A percentile compares a stretch with the other conserved stretches of the same genome.
Conservation (phyloP, 2,797 vertebrate species). For the Poeciliopsis turneri region DNA sequence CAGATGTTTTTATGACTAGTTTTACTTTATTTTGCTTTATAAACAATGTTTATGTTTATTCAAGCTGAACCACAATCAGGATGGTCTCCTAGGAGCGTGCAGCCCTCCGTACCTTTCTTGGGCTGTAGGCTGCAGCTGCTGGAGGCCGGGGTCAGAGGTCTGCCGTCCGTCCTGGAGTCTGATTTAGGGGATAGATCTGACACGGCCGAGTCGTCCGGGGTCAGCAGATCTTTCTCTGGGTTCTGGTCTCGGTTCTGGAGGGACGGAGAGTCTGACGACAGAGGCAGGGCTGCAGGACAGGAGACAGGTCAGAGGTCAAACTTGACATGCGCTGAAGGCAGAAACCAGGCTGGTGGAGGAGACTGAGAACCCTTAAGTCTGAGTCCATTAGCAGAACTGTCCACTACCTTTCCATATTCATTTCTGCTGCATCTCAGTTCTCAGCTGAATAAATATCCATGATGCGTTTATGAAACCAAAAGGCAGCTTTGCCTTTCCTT, state of each 20-base stretch:
- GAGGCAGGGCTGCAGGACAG: slow-evolving; percentile 67
- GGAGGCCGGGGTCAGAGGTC: slow-evolving; percentile 59
- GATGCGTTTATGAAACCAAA: neutral
- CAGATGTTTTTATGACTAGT: too few relatives aligned
- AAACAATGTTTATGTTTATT: too few relatives aligned
- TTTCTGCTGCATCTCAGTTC: too few relatives aligned
- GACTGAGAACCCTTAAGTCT: neutral
- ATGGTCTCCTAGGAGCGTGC: neutral
- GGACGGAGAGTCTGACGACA: slow-evolving; percentile 60
- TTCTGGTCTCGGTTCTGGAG: slow-evolving; percentile 64
- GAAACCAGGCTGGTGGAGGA: neutral
- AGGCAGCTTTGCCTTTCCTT: neutral
- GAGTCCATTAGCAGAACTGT: neutral
- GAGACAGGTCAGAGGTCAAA: slow-evolving; percentile 6
- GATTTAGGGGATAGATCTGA: slow-evolving; percentile 74
- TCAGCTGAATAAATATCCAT: neutral
- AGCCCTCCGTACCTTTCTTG: slow-evolving; percentile 73
- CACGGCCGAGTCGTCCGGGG: slow-evolving; percentile 75
- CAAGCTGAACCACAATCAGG: too few relatives aligned
- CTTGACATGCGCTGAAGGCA: too few relatives aligned
- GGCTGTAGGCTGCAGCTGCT: slow-evolving; percentile 68
- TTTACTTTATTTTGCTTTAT: too few relatives aligned
- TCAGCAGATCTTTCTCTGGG: slow-evolving; percentile 61
- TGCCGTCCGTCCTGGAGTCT: slow-evolving; percentile 65
- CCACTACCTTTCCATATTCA: neutral